Evolutionary conservation across 2,888 invertebrate genomes (phyloP).

Genomic region (Scaptomyza caliginosa): DNA sequence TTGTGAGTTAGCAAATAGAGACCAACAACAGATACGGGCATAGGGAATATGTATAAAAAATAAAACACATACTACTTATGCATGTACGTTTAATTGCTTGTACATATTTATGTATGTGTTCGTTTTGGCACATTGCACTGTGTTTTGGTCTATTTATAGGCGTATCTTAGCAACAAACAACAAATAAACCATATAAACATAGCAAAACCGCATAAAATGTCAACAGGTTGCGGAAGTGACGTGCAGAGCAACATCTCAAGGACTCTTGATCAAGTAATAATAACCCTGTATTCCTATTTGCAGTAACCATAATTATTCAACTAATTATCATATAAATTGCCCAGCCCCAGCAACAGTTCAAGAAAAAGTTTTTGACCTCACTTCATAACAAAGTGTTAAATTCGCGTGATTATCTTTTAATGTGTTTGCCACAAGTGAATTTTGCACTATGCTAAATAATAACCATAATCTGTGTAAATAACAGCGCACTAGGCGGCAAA

Average conservation of each 20-base stretch:
- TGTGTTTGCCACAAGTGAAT: conserved; percentile 56
- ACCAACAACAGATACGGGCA: background rate
- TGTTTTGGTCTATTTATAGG: conserved; percentile 61
- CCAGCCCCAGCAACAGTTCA: conserved; percentile 11
- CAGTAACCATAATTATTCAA: background rate
- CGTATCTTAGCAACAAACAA: conserved; percentile 23
- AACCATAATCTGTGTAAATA: conserved; percentile 45
- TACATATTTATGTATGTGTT: conserved; percentile 13
- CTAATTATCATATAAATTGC: conserved; percentile 1
- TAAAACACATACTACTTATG: background rate
- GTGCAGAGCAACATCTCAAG: conserved; percentile 27
- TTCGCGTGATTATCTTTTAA: conserved; percentile 20
- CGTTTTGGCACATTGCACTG: conserved; percentile 73
- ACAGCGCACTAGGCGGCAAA: conserved; percentile 28
- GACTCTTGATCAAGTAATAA: conserved; percentile 42
- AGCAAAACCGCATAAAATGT: conserved; percentile 50
- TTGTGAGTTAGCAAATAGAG: conserved; percentile 35
- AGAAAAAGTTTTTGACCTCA: background rate
- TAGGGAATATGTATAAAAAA: background rate
- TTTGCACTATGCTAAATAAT: conserved; percentile 39
- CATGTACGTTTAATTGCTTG: background rate
- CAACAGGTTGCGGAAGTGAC: conserved; percentile 73
- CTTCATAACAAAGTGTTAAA: conserved; percentile 36
- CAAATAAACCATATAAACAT: conserved; percentile 25
- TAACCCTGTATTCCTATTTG: background rate